These are phyloP conservation scores for Notiomystis cincta DNA, from an alignment of 2,113 vertebrate genomes.

Conservation along the genomic window DNA sequence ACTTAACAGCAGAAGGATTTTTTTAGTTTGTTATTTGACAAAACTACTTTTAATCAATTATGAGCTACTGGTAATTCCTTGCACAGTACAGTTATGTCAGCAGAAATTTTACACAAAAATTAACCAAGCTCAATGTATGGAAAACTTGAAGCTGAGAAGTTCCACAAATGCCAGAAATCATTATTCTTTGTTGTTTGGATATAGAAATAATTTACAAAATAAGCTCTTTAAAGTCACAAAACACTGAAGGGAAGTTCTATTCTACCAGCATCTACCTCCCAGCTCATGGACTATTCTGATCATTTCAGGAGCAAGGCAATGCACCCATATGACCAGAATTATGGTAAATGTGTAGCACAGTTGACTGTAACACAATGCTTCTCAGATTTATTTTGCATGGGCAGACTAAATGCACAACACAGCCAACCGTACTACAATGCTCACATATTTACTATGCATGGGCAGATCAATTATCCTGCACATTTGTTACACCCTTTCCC, in stretches of 20 bases:
- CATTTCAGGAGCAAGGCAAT: background rate
- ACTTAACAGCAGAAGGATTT: background rate
- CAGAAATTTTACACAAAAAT: background rate
- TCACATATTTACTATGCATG: slow-evolving; percentile 23
- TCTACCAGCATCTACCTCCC: background rate
- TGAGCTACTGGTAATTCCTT: background rate
- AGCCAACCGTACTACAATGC: background rate
- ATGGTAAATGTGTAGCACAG: background rate
- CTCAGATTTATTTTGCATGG: background rate
- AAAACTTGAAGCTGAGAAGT: background rate
- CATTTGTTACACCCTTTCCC: slow-evolving; percentile 37
- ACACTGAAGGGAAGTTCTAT: background rate
- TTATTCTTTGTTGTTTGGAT: background rate
- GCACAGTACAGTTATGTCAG: background rate
- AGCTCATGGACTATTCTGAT: background rate
- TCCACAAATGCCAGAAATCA: background rate
- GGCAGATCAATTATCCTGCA: slow-evolving; percentile 29
- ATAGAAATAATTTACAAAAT: background rate
- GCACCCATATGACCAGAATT: background rate
- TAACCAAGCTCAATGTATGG: background rate
- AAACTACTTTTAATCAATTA: background rate
- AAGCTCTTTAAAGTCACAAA: background rate
- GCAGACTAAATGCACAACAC: slow-evolving; percentile 22
- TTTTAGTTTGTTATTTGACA: background rate
- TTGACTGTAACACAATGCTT: background rate